Conservation (phyloP, 2,797 vertebrate genomes). For the Crotalus adamanteus region DNA sequence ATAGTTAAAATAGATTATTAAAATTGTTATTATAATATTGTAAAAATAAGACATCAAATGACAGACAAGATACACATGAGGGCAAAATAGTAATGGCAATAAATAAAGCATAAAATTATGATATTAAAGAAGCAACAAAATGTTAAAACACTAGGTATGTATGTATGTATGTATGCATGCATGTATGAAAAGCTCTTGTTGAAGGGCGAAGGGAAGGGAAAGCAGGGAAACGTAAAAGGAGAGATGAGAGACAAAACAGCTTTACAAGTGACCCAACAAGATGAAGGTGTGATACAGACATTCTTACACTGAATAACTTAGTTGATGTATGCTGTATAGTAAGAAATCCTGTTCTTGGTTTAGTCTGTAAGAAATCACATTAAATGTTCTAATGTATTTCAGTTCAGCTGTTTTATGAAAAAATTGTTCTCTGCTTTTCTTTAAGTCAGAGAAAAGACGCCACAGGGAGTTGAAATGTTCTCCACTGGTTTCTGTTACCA, state of each 20-base stretch:
- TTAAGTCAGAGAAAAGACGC: background rate
- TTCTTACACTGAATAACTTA: background rate
- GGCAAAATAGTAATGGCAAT: background rate
- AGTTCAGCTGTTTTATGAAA: background rate
- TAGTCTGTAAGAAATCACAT: background rate
- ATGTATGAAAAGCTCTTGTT: background rate
- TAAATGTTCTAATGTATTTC: background rate
- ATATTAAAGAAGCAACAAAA: background rate
- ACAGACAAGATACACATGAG: background rate
- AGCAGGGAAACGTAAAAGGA: background rate
- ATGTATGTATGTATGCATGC: background rate
- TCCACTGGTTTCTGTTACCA: background rate
- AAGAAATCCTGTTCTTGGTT: background rate
- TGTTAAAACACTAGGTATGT: background rate
- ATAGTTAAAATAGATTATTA: background rate
- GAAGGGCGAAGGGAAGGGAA: background rate
- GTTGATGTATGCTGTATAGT: background rate
- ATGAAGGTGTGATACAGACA: background rate
- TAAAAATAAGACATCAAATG: background rate
- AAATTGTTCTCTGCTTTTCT: background rate
- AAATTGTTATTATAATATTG: background rate
- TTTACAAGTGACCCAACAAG: background rate
- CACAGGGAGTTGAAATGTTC: background rate
- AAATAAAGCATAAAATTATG: background rate
- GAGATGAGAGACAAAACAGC: background rate